phyloP scores from a whole-genome alignment of 2,113 vertebrate genomes.

The Callospermophilus lateralis region DNA sequence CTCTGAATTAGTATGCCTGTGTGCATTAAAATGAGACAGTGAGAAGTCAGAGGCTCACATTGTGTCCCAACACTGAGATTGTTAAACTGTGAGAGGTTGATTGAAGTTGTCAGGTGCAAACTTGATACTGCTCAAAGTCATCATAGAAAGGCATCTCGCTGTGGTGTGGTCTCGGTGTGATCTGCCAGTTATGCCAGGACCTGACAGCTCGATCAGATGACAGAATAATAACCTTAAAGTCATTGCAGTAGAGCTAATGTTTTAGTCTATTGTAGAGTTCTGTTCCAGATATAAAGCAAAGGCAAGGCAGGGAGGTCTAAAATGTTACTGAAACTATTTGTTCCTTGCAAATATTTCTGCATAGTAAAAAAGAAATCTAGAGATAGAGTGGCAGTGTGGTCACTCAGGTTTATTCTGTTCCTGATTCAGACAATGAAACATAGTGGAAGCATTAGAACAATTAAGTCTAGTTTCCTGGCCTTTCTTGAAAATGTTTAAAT shows the following conservation, averaged over 20 bases:
- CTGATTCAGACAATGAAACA: background rate
- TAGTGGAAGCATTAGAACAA: slow-evolving; percentile 1
- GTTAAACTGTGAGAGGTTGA: background rate
- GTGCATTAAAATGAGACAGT: background rate
- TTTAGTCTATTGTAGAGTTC: background rate
- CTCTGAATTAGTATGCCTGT: background rate
- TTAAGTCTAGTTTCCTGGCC: background rate
- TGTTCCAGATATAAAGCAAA: background rate
- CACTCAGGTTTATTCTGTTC: background rate
- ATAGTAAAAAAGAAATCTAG: background rate
- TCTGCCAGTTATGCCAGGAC: background rate
- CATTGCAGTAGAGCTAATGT: background rate
- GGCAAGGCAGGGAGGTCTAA: background rate
- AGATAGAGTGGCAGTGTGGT: background rate
- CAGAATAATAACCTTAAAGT: background rate
- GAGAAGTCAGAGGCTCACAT: background rate
- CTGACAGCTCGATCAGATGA: background rate
- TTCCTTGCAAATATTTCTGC: slow-evolving; percentile 11
- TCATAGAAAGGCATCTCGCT: background rate
- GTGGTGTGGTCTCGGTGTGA: background rate
- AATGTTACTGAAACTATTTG: background rate
- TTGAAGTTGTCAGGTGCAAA: background rate
- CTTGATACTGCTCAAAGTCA: background rate
- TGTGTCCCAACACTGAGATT: background rate
- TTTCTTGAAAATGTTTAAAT: slow-evolving; percentile 53